Evolutionary conservation across 2,888 invertebrate genomes (phyloP), one percentile per base, ranked within the genome.

Genomic region (Campopleginae sp.): DNA sequence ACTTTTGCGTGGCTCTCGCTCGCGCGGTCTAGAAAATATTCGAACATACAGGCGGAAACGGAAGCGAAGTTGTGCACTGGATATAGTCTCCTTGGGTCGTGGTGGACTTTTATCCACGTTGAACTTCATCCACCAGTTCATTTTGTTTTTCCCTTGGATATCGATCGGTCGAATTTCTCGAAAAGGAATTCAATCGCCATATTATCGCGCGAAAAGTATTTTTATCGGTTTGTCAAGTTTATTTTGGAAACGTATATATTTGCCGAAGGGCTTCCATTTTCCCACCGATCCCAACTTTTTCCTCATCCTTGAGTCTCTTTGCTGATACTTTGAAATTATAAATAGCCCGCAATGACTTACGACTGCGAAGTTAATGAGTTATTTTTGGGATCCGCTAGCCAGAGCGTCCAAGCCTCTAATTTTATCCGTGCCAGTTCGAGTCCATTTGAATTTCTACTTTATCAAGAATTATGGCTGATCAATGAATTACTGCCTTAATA

Each of bases 261-360:
- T 54, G 27, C 7, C 33, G 5, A 17, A 31, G 33, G 33, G 33
- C 23, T 65, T 33, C 4, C 4, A n/a, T 17, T 33, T 44, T 17
- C 3, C 58, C 27, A 27, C 5, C 27, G 23, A 44, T 68, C 33
- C n/a, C 31, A 17, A 38, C 38, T 5, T 5, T 7, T 14, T 51
- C 23, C 38, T n/a, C 58, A 78, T 77, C 31, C 27, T 10, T 42
- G 63, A 72, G 82, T 78, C 78, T 78, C 82, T 78, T 82, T 82
- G 82, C 38, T 8, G 7, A 38, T 5, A 44, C 48, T 66, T 78
- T 46, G 66, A 38, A 82, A 48, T 78, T 78, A 46, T 38, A 72
- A 72, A 70, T 51, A 17, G 44, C 33, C 31, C 23, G n/a, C n/a
- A n/a, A n/a, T n/a, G 0, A 12, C 12, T n/a, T 44, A 46, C 31